These are phyloP conservation scores for Saccostrea echinata DNA, from an alignment of 1,140 invertebrate species.

Conservation along the genomic window DNA sequence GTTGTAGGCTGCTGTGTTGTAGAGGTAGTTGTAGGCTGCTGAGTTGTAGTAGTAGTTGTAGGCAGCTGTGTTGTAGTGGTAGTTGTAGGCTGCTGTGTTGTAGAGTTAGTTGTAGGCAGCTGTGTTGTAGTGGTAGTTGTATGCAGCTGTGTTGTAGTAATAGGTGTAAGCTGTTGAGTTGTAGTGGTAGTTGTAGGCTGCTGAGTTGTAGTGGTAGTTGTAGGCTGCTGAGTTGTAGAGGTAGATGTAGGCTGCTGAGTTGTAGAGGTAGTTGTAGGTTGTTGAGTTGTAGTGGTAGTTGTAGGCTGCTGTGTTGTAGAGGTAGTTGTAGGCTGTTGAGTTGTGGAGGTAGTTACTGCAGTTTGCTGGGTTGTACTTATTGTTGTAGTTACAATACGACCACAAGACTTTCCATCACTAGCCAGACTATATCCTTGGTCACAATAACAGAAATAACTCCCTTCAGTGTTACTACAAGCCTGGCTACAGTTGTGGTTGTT, in stretches of 20 bases:
- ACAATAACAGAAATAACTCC: constrained; percentile 68
- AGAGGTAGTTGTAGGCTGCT: too few species aligned
- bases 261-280: neutral
- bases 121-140: too few species aligned
- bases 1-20: too few species aligned
- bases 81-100: too few species aligned
- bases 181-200: too few species aligned
- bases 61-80: too few species aligned
- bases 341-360: neutral
- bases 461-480: constrained; percentile 67
- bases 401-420: constrained; percentile 48
- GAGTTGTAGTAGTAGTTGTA: too few species aligned
- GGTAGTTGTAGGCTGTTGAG: neutral
- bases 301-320: neutral
- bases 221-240: neutral
- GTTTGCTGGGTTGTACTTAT: neutral
- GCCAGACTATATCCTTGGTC: constrained; percentile 58
- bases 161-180: too few species aligned
- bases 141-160: too few species aligned
- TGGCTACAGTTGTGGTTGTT: constrained; percentile 61
- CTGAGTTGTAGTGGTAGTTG: too few species aligned
- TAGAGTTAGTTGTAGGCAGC: too few species aligned
- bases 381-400: neutral
- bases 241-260: neutral
- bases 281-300: neutral